phyloP scores from a whole-genome alignment of 2,888 invertebrate genomes.

The Dynastes grantii region DNA sequence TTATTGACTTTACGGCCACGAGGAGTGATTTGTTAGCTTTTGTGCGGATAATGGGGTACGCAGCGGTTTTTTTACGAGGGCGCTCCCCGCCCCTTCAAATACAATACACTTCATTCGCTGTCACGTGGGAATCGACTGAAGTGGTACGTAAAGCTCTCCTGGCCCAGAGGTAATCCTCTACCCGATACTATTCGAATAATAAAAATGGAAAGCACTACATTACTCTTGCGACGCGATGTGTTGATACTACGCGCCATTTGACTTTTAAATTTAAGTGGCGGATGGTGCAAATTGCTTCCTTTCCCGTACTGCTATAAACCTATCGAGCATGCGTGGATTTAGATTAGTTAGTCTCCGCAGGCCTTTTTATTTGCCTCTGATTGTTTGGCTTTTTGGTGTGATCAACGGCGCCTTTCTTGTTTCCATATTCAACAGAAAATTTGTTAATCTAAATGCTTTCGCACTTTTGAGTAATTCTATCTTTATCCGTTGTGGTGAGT shows the following conservation, averaged over 20 bases:
- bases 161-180: slow-evolving; percentile 9
- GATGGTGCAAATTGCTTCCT: slow-evolving; percentile 32
- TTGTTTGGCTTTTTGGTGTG: neutral
- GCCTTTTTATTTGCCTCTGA: neutral
- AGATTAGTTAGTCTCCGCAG: neutral
- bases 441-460: neutral
- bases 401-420: neutral
- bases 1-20: slow-evolving; percentile 45
- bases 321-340: slow-evolving; percentile 4
- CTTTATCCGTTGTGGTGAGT: no score
- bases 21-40: slow-evolving; percentile 49
- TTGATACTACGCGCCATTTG: slow-evolving; percentile 29
- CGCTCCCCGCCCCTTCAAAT: slow-evolving; percentile 18
- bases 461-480: no score
- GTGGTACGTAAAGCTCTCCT: slow-evolving; percentile 17
- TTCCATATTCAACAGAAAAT: neutral
- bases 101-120: neutral
- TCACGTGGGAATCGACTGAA: slow-evolving; percentile 29
- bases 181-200: slow-evolving; percentile 18
- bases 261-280: slow-evolving; percentile 35
- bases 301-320: neutral
- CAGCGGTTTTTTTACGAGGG: slow-evolving; percentile 12
- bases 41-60: slow-evolving; percentile 38
- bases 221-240: slow-evolving; percentile 1
- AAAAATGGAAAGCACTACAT: slow-evolving; percentile 13